Conservation (phyloP, 2,888 invertebrate genomes). For the Plutella xylostella region DNA sequence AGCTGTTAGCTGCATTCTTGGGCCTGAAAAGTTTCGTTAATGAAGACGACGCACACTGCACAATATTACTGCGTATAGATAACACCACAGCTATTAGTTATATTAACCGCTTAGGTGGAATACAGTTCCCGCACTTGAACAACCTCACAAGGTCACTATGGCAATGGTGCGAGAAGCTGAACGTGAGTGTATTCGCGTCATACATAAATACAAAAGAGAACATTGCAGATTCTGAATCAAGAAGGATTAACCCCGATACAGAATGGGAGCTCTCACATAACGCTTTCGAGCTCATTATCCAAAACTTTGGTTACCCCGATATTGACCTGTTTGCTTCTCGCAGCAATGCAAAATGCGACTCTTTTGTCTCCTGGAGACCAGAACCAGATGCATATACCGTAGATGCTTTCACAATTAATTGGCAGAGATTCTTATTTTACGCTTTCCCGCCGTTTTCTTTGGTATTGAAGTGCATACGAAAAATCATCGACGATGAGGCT, state of each 20-base stretch:
- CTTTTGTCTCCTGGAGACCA: conserved; percentile 6
- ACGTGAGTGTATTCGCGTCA: conserved; percentile 13
- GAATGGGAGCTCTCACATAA: conserved; percentile 9
- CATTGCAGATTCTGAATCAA: conserved; percentile 18
- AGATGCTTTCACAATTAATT: conserved; percentile 13
- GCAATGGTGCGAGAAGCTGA: conserved; percentile 16
- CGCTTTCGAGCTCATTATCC: conserved; percentile 3
- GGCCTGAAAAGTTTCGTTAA: conserved; percentile 6
- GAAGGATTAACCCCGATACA: conserved; percentile 11
- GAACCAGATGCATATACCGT: conserved; percentile 6
- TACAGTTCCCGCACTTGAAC: conserved; percentile 15
- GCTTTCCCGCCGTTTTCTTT: conserved; percentile 13
- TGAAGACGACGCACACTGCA: not conserved
- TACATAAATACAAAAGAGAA: conserved; percentile 15
- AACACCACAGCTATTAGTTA: no score
- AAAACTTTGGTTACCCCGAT: conserved; percentile 4
- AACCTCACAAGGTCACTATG: conserved; percentile 10
- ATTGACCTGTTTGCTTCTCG: conserved; percentile 8
- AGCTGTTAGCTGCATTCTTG: conserved; percentile 5
- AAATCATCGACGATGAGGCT: conserved; percentile 25
- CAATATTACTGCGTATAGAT: conserved; percentile 7
- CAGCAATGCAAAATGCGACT: conserved; percentile 7
- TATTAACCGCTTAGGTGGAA: no score
- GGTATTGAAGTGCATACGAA: conserved; percentile 16
- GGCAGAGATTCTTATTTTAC: conserved; percentile 9